Evolutionary conservation across 2,113 vertebrate genomes (phyloP).

Genomic region (Alaudala cheleensis): DNA sequence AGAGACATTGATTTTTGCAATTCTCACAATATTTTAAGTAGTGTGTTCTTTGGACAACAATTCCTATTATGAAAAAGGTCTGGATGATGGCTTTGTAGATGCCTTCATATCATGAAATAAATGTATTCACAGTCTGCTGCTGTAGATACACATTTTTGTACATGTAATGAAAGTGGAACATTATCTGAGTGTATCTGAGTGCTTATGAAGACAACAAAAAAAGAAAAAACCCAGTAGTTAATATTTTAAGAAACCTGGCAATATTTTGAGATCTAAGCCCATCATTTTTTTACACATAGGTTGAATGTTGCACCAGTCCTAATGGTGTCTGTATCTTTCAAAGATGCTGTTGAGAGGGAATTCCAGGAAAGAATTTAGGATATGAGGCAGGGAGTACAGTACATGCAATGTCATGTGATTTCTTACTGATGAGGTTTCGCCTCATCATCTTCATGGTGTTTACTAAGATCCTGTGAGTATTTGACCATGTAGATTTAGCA

Average conservation of each 20-base stretch:
- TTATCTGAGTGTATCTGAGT: background rate
- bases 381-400: accelerated
- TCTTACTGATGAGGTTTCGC: background rate
- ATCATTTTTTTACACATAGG: background rate
- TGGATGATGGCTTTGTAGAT: background rate
- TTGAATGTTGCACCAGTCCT: background rate
- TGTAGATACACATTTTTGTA: background rate
- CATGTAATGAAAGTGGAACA: background rate
- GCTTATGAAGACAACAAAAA: background rate
- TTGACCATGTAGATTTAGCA: background rate
- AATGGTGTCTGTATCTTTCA: background rate
- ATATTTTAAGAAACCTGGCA: background rate
- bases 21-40: background rate
- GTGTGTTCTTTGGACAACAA: background rate
- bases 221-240: background rate
- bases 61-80: background rate
- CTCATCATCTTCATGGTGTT: background rate
- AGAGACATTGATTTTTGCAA: background rate
- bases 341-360: background rate
- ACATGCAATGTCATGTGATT: background rate
- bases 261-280: background rate
- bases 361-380: background rate
- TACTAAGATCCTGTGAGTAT: background rate
- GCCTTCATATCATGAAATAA: background rate
- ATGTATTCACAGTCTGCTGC: background rate